phyloP scores from a whole-genome alignment of 2,113 vertebrate species.

The Pollimyrus isidori region DNA sequence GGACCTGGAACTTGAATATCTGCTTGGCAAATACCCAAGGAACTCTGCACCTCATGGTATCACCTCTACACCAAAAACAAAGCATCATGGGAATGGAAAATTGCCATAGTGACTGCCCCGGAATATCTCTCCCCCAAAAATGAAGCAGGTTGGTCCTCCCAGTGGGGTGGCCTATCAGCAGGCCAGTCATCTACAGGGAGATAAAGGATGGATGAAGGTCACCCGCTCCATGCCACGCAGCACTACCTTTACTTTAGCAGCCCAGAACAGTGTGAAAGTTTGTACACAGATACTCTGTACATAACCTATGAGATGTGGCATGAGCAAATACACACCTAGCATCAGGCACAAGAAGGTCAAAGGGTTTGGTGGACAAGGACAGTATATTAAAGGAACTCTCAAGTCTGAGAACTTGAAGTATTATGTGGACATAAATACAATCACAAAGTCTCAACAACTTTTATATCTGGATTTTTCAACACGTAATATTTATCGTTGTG shows the following conservation, averaged over 20 bases:
- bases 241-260: constrained; percentile 4
- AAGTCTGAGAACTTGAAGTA: not conserved
- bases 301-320: not conserved
- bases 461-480: not conserved
- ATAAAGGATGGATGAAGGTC: constrained; percentile 4
- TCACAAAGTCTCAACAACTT: not conserved
- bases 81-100: constrained; percentile 4
- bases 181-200: not conserved
- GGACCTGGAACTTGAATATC: not conserved
- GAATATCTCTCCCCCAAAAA: not conserved
- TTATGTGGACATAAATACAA: not conserved
- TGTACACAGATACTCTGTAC: not conserved
- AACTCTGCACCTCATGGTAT: constrained; percentile 1
- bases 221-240: not conserved
- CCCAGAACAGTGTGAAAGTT: not conserved
- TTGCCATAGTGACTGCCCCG: not conserved
- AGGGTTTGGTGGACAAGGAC: not conserved
- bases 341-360: not conserved
- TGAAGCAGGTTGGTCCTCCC: constrained; percentile 3
- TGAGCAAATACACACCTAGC: not conserved
- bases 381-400: not conserved
- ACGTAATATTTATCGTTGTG: not conserved
- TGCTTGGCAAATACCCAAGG: constrained; percentile 1
- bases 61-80: not conserved
- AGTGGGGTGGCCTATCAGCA: not conserved